Evolutionary conservation across 2,888 invertebrate species (phyloP), one percentile per base, ranked within the genome.

Genomic region (Flexamia atlantica): DNA sequence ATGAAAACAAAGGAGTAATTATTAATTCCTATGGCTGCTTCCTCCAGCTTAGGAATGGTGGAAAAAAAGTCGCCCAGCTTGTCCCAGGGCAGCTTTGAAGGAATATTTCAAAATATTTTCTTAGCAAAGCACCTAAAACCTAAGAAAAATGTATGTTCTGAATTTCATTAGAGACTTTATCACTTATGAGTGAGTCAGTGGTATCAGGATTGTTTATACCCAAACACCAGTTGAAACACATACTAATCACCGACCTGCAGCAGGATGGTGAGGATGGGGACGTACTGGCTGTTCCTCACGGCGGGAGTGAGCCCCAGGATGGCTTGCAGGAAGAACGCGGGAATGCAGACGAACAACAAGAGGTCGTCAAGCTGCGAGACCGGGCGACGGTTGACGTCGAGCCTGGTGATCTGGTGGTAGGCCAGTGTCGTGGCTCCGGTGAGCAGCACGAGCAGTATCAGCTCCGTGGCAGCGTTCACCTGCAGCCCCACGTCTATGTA

Each of bases 261-360:
- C 82, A 92, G 85, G 76, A 92, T 91, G 80, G 92, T 92, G n/a
- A 91, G 89, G 70, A 92, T 91, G 85, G 92, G 92, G 32, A 93
- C 88, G 74, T 91, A 88, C 86, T 93, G 92, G 0, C 90, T 86
- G 64, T 92, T 90, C 68, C 90, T 91, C 46, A 94, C 90, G 0
- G 94, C 94, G 0, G 95, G 94, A 14, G 94, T 91, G 87, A 95
- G 91, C 85, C 94, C 94, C 85, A 95, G 92, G 60, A 94, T 92
- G 0, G 94, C 93, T 88, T 95, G 94, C 87, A 95, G 90, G 88
- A 95, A 94, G 90, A 94, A 95, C 20, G 95, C 94, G 0, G 95
- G 95, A 25, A 95, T 90, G 85, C 95, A 95, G 81, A 95, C 92
- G 88, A 95, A 94, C 0, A 95, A 91, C 0, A 95, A 90, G 0